Conservation (phyloP, 2,113 vertebrate species). For the Progne subis region DNA sequence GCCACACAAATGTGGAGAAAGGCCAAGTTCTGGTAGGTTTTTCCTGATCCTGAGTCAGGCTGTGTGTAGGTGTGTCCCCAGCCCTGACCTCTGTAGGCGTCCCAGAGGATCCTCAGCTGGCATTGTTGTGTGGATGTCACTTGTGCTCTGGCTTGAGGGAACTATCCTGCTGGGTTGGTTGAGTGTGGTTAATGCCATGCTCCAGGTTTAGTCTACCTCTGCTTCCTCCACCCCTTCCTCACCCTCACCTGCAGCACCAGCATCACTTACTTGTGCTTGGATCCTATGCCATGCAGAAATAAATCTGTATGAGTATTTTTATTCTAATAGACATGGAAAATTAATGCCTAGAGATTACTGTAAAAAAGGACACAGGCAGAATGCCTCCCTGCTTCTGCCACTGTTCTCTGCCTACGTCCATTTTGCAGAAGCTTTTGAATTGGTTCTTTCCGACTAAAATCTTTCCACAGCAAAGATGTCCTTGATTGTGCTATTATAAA, state of each 20-base stretch:
- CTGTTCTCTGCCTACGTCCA: neutral
- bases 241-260: neutral
- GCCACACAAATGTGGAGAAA: neutral
- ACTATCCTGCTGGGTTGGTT: neutral
- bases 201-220: neutral
- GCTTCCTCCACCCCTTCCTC: neutral
- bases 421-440: constrained; percentile 18
- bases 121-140: accelerated
- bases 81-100: neutral
- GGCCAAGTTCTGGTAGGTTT: neutral
- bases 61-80: accelerated
- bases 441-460: constrained; percentile 1
- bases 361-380: neutral
- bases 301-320: constrained; percentile 11
- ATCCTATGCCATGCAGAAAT: neutral
- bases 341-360: neutral
- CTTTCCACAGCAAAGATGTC: neutral
- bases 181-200: neutral
- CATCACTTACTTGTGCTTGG: neutral
- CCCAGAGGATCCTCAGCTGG: neutral
- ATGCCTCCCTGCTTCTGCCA: neutral
- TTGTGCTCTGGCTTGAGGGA: neutral
- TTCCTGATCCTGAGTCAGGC: neutral
- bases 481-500: constrained; percentile 23
- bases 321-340: neutral